A percentile compares a stretch with the other conserved stretches of the same genome.
These are phyloP conservation scores for Drosophila pandora DNA, from an alignment of 1,140 invertebrate genomes.

Conservation along the genomic window DNA sequence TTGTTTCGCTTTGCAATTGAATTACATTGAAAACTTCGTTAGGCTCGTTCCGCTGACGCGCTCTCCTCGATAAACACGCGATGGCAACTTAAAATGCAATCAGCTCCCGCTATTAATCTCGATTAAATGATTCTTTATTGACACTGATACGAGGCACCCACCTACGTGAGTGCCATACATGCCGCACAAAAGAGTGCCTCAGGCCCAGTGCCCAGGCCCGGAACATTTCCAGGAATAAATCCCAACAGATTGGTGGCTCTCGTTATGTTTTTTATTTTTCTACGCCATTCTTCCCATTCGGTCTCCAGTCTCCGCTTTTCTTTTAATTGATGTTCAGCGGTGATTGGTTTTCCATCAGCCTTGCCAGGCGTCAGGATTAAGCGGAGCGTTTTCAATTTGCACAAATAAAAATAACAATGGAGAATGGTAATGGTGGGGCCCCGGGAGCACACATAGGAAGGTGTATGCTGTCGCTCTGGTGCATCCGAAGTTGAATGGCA, in stretches of 20 bases:
- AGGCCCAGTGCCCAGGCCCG: neutral
- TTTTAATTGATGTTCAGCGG: conserved; percentile 51
- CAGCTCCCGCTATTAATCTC: conserved; percentile 41
- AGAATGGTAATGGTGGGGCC: neutral
- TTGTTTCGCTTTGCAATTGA: conserved; percentile 70
- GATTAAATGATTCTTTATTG: conserved; percentile 44
- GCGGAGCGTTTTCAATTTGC: conserved; percentile 68
- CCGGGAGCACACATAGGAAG: conserved; percentile 1
- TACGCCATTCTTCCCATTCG: conserved; percentile 10
- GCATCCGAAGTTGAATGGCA: conserved; percentile 65
- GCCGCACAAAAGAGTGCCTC: too few relatives aligned
- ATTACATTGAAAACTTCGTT: conserved; percentile 72
- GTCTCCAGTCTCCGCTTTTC: conserved; percentile 8
- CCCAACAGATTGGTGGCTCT: conserved; percentile 34
- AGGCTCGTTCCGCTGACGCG: conserved; percentile 53
- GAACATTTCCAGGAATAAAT: conserved; percentile 14
- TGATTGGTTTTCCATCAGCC: conserved; percentile 66
- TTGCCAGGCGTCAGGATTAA: conserved; percentile 60
- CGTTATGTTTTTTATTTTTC: conserved; percentile 25
- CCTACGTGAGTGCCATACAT: neutral
- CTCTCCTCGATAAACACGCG: conserved; percentile 49
- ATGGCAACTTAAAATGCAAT: conserved; percentile 75
- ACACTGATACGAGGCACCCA: conserved; percentile 10
- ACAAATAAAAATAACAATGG: conserved; percentile 56
- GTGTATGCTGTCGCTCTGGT: neutral